Conservation (phyloP, 2,888 invertebrate genomes). For the Pteria penguin region DNA sequence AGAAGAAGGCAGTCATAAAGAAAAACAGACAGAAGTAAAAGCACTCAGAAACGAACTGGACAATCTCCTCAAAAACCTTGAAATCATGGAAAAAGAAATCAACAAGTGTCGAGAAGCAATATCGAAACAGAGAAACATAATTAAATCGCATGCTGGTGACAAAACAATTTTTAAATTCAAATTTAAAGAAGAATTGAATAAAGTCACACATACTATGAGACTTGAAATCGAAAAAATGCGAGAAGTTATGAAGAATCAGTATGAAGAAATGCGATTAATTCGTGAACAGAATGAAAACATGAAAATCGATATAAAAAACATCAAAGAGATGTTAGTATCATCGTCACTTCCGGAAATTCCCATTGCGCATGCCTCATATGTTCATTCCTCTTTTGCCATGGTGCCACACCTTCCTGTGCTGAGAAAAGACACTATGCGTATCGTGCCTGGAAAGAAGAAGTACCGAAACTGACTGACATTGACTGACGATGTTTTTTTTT, state of each 20-base stretch:
- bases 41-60: conserved; percentile 56
- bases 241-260: conserved; percentile 67
- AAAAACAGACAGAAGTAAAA: conserved; percentile 54
- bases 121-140: conserved; percentile 54
- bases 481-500: too few species aligned
- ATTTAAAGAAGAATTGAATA: conserved; percentile 66
- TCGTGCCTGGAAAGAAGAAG: conserved; percentile 31
- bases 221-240: conserved; percentile 66
- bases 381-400: conserved; percentile 29
- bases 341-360: conserved; percentile 42
- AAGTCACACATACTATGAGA: conserved; percentile 59
- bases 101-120: conserved; percentile 61
- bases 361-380: neutral
- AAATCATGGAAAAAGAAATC: conserved; percentile 60
- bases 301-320: conserved; percentile 64
- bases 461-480: too few species aligned
- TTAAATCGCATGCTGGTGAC: conserved; percentile 60
- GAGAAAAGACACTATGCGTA: conserved; percentile 50
- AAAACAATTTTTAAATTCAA: conserved; percentile 60
- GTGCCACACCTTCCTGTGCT: conserved; percentile 56
- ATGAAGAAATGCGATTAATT: conserved; percentile 65
- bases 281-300: conserved; percentile 65
- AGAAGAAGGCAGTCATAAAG: conserved; percentile 52
- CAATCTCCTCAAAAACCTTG: conserved; percentile 55
- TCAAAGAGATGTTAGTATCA: conserved; percentile 58